Base-by-base conservation (phyloP, 2,113 vertebrate genomes). In the Brachyhypopomus gauderio region DNA sequence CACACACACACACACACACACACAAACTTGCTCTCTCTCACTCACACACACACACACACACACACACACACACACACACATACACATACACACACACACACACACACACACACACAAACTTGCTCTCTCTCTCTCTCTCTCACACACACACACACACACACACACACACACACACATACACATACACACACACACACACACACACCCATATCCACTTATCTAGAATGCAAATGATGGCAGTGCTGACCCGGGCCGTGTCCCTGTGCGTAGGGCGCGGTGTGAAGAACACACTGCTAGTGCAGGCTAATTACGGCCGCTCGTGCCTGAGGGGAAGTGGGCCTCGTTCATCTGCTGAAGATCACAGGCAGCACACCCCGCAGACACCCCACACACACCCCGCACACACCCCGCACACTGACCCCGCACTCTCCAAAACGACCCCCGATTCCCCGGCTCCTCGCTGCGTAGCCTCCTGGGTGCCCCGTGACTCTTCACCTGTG, bases 221-320 rank as follows among this genome's bases (percentile, higher is more conserved):
- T n/a, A 27, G 72, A 84, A 84, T 84, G 63, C 56, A 84, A 73
- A 84, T 83, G 36, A 67, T 45, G 41, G 41, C 56, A 25, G 38
- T 45, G 19, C 36, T 79, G 82, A 75, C 82, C 72, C 69, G 38
- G 58, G 36, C 55, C 25, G 5, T 64, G 45, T 74, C 34, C 64
- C 76, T 36, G 30, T 69, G 72, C 73, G 45, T 34, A 60, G 36
- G 36, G 56, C 62, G 17, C 7, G n/a, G 66, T 12, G 36, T 70
- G 66, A 41, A 34, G 34, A 70, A 70, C 12, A 41, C 45, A 70
- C 30, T 30, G 64, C 66, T 41, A 20, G 48, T 19, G 63, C 17
- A 6, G 69, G 75, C 38, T 84, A 84, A 84, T 84, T 84, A 84
- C 34, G 72, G 23, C n/a, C 45, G 45, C 78, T 66, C 63, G 79